Conservation (phyloP, 2,888 invertebrate genomes). For the Scaptodrosophila latifasciaeformis region DNA sequence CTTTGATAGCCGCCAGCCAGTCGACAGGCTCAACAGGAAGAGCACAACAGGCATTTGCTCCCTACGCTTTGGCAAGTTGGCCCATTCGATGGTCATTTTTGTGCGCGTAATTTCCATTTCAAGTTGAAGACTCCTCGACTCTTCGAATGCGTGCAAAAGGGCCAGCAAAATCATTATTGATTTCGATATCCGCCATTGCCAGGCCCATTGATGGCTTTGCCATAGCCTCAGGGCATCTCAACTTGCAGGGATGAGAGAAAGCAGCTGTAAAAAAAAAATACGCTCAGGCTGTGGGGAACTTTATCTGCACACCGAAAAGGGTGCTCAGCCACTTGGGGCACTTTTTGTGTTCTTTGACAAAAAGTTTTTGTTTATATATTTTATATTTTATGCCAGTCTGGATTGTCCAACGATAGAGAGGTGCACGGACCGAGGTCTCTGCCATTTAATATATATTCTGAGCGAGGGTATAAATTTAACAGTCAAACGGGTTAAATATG, state of each 20-base stretch:
- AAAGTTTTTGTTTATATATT: constrained; percentile 40
- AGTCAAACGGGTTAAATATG: too few relatives aligned
- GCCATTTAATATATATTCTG: not conserved
- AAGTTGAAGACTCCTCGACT: constrained; percentile 20
- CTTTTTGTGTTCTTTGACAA: constrained; percentile 43
- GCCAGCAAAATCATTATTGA: constrained; percentile 54
- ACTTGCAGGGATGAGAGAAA: not conserved
- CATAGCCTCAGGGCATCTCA: constrained; percentile 6
- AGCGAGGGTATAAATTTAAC: too few relatives aligned
- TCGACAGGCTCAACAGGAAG: not conserved
- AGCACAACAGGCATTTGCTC: constrained; percentile 11
- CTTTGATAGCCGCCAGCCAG: constrained; percentile 45
- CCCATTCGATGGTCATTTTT: constrained; percentile 25
- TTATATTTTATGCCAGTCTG: not conserved
- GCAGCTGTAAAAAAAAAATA: not conserved
- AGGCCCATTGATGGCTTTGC: constrained; percentile 5
- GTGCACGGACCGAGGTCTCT: not conserved
- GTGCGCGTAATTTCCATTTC: constrained; percentile 19
- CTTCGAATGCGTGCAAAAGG: constrained; percentile 4
- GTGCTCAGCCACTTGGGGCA: constrained; percentile 57
- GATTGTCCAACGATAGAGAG: too few relatives aligned
- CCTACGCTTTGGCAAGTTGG: constrained; percentile 35
- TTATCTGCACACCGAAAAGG: constrained; percentile 48
- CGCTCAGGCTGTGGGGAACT: not conserved
- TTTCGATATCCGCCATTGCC: constrained; percentile 43